phyloP scores from a whole-genome alignment of 2,888 invertebrate genomes.

The Heteromyza rotundicornis region DNA sequence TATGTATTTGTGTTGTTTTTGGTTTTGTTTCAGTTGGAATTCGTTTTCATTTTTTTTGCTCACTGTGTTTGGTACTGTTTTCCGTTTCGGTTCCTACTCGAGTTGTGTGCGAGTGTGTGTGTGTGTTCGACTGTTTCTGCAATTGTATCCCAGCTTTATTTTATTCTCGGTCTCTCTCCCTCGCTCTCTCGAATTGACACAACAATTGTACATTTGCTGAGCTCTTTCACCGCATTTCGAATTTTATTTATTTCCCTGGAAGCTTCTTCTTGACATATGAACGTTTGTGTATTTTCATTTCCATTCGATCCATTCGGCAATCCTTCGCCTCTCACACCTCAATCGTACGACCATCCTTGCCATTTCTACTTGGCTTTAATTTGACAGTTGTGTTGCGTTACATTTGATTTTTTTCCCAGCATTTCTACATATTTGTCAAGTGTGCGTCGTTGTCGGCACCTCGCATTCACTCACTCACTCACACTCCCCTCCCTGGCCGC shows the following conservation, averaged over 20 bases:
- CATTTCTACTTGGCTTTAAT: background rate
- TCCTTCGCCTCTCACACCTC: no score
- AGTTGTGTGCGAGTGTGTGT: background rate
- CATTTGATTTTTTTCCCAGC: background rate
- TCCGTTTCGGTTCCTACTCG: background rate
- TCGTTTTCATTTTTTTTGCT: no score
- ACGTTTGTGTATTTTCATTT: background rate
- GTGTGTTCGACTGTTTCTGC: constrained; percentile 14
- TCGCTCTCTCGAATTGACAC: background rate
- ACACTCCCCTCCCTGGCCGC: background rate
- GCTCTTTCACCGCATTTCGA: constrained; percentile 7
- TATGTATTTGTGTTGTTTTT: background rate
- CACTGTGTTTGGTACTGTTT: background rate
- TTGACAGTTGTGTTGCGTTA: constrained; percentile 1
- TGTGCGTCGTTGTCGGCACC: background rate
- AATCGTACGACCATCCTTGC: no score
- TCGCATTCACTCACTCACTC: background rate
- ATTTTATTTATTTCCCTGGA: background rate
- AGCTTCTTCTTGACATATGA: background rate
- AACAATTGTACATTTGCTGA: background rate
- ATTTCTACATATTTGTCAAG: constrained; percentile 21
- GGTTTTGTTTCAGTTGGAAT: no score
- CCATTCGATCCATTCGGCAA: background rate
- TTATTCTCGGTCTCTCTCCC: constrained; percentile 2
- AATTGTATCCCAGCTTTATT: background rate